Percentiles rank a stretch among this genome's conserved stretches.
phyloP scores from a whole-genome alignment of 2,797 vertebrate genomes.

The Rhabdomys pumilio region DNA sequence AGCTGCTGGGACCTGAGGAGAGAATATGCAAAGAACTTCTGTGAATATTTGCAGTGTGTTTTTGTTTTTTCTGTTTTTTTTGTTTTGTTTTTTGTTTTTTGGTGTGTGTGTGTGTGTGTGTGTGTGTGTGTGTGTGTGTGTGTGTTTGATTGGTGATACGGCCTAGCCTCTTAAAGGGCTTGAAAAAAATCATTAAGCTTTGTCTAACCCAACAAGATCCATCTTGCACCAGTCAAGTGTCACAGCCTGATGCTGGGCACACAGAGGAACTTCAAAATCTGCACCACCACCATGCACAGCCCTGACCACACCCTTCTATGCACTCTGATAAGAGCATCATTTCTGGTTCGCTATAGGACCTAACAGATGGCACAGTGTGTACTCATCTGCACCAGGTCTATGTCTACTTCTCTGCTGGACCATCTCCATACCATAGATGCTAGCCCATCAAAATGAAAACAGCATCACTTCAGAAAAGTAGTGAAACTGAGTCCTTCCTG shows the following conservation, averaged over 20 bases:
- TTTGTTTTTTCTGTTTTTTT: not conserved
- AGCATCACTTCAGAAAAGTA: not conserved
- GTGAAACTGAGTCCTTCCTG: not conserved
- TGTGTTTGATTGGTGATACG: not conserved
- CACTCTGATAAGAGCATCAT: not conserved
- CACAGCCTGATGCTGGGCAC: not conserved
- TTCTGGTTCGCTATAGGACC: not conserved
- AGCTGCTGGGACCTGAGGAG: not conserved
- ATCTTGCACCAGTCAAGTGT: not conserved
- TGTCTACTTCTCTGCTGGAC: not conserved
- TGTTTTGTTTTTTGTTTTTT: not conserved
- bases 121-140: too few relatives aligned
- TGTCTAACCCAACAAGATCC: not conserved
- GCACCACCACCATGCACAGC: not conserved
- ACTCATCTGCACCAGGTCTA: not conserved
- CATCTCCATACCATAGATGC: not conserved
- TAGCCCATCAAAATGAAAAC: not conserved
- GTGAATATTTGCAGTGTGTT: not conserved
- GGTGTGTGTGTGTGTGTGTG: too few relatives aligned
- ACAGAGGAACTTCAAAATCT: not conserved
- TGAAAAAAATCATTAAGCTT: not conserved
- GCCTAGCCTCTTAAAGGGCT: not conserved
- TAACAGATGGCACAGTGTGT: fast-evolving
- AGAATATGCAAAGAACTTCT: not conserved
- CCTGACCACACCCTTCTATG: not conserved